Conservation (phyloP, 2,888 invertebrate genomes). For the Drosophila recens region DNA sequence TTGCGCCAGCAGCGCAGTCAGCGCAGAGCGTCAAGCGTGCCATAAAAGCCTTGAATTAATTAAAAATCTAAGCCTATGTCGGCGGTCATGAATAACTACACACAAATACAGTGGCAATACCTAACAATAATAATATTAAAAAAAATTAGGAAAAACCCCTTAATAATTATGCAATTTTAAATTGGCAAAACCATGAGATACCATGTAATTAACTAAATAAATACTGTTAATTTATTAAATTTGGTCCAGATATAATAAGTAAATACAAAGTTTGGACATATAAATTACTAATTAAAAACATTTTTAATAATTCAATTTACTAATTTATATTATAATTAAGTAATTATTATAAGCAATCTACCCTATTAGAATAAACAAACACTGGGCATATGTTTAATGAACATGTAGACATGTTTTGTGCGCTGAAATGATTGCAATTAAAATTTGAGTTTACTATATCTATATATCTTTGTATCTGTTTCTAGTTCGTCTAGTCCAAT, state of each 20-base stretch:
- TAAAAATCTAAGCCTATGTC: constrained; percentile 80
- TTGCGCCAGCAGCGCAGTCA: constrained; percentile 27
- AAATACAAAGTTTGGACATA: no score
- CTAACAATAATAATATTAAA: constrained; percentile 31
- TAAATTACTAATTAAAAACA: no score
- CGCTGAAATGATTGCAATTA: constrained; percentile 50
- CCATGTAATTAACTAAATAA: constrained; percentile 8
- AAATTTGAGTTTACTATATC: constrained; percentile 39
- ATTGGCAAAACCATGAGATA: constrained; percentile 19
- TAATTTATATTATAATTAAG: no score
- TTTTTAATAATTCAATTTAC: no score
- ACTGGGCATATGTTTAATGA: constrained; percentile 41
- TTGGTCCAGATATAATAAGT: no score
- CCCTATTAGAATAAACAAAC: not conserved
- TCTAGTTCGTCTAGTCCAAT: constrained; percentile 42
- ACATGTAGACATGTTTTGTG: constrained; percentile 21
- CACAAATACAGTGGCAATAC: constrained; percentile 25
- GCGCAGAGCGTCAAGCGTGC: constrained; percentile 45
- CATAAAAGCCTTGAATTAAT: constrained; percentile 79
- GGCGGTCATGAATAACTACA: constrained; percentile 70
- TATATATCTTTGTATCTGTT: constrained; percentile 25
- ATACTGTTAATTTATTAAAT: not conserved
- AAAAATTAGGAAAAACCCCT: constrained; percentile 6
- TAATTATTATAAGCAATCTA: not conserved
- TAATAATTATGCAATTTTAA: not conserved